These are phyloP conservation scores for Tetrax tetrax DNA, from an alignment of 2,113 vertebrate species.

Conservation along the genomic window DNA sequence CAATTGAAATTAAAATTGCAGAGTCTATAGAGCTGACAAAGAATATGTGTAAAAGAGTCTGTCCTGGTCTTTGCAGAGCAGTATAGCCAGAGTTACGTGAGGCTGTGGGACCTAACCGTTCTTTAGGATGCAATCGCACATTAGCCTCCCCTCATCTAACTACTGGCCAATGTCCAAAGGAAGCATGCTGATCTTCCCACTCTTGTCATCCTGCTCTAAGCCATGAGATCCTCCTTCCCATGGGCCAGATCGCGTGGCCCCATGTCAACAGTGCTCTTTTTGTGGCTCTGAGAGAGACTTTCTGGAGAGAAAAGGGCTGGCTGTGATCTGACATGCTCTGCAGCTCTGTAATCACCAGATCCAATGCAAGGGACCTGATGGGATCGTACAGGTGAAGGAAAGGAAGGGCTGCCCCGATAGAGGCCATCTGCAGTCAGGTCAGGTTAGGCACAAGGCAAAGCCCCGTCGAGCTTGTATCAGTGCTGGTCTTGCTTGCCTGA, in stretches of 20 bases:
- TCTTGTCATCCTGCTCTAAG: background rate
- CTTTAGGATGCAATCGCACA: background rate
- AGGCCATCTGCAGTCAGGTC: rapidly evolving
- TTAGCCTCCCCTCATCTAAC: background rate
- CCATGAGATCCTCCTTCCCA: background rate
- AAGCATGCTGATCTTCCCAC: background rate
- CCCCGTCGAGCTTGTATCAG: background rate
- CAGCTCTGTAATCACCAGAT: background rate
- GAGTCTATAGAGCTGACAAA: background rate
- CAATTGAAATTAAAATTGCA: background rate
- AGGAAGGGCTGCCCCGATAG: background rate
- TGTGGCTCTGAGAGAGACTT: background rate
- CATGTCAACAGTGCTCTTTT: rapidly evolving
- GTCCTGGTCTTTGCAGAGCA: background rate
- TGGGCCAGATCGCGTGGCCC: rapidly evolving
- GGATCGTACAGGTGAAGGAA: background rate
- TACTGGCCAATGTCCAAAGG: background rate
- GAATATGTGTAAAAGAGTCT: background rate
- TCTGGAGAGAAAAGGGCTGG: background rate
- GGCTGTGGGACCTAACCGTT: background rate
- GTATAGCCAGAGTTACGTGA: background rate
- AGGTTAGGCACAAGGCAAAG: background rate
- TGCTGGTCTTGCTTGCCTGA: background rate
- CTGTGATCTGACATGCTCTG: background rate
- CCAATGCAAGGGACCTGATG: rapidly evolving